Percentiles rank a stretch among this genome's conserved stretches.
phyloP scores from a whole-genome alignment of 2,888 invertebrate species.

The Lepas anatifera region DNA sequence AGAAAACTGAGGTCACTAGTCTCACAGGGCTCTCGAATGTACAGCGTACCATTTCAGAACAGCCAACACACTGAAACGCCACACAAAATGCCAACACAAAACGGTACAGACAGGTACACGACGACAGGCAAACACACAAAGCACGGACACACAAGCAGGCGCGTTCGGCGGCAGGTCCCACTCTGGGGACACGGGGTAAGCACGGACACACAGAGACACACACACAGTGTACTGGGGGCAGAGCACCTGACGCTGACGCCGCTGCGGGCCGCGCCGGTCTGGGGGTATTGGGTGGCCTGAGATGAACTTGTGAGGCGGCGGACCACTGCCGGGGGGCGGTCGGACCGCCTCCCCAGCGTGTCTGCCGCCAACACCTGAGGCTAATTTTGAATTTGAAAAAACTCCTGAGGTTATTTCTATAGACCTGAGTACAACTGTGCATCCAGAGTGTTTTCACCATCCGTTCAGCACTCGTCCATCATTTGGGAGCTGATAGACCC shows the following conservation, averaged over 20 bases:
- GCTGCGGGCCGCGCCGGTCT: neutral
- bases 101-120: no score
- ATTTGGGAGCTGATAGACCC: no score
- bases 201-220: neutral
- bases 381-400: slow-evolving; percentile 5
- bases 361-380: neutral
- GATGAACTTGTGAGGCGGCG: neutral
- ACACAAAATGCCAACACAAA: no score
- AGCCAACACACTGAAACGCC: no score
- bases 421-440: slow-evolving; percentile 5
- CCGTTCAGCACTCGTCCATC: no score
- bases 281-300: neutral
- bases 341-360: neutral
- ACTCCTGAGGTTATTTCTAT: slow-evolving; percentile 9
- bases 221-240: neutral
- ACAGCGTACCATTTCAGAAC: no score
- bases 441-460: neutral
- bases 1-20: no score
- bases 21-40: no score
- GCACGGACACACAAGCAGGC: no score
- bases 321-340: neutral
- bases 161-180: no score
- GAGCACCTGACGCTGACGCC: neutral
- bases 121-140: no score
- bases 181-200: no score